Conservation (phyloP, 2,797 vertebrate species). For the Clarias platycephalus region DNA sequence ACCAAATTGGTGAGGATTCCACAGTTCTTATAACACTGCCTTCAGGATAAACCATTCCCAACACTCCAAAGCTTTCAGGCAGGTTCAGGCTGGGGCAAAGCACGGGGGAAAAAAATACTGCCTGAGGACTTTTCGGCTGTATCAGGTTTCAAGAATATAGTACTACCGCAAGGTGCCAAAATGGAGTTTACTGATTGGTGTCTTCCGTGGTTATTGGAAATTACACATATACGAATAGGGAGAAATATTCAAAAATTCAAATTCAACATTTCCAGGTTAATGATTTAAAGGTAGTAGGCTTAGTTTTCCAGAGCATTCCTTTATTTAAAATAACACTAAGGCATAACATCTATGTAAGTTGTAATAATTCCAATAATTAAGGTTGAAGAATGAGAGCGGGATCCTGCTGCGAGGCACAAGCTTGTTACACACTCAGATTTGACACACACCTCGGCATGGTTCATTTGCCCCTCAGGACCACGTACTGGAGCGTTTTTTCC, state of each 20-base stretch:
- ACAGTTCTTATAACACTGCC: not conserved
- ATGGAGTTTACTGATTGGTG: not conserved
- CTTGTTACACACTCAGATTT: not conserved
- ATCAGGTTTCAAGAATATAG: not conserved
- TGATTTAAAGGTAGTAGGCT: no score
- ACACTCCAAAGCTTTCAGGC: not conserved
- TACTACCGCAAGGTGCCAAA: constrained; percentile 4
- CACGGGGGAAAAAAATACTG: not conserved
- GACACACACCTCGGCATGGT: not conserved
- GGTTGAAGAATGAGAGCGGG: not conserved
- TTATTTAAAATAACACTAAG: not conserved
- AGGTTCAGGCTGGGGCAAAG: not conserved
- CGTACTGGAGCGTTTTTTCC: constrained; percentile 27
- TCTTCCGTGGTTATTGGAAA: not conserved
- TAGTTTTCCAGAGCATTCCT: not conserved
- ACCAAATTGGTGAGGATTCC: constrained; percentile 12
- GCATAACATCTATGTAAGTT: not conserved
- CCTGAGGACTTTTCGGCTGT: not conserved
- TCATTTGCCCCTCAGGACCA: not conserved
- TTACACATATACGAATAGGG: not conserved
- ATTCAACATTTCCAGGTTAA: not conserved
- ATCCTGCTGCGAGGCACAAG: not conserved
- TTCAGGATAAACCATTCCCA: not conserved
- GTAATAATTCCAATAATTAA: not conserved
- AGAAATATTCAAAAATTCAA: not conserved